Evolutionary conservation across 1,140 invertebrate genomes (phyloP).

Genomic region (Lerema accius): DNA sequence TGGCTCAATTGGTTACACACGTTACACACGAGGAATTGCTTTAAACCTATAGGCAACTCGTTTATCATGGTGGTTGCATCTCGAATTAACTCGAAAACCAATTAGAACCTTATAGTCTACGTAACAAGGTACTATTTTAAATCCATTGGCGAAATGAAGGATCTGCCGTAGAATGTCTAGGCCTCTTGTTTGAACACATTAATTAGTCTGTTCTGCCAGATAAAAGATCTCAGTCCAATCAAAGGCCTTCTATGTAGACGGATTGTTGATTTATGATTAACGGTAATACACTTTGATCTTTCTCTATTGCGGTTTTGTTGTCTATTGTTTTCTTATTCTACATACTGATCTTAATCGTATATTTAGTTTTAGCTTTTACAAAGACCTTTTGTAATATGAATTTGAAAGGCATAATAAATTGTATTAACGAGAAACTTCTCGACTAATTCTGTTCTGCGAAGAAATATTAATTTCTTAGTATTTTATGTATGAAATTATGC

Average conservation of each 20-base stretch:
- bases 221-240: slow-evolving; percentile 33
- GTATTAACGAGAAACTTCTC: too few species aligned
- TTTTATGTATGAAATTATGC: too few species aligned
- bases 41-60: slow-evolving; percentile 1
- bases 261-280: slow-evolving; percentile 34
- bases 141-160: slow-evolving; percentile 2
- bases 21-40: slow-evolving; percentile 25
- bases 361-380: too few species aligned
- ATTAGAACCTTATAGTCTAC: slow-evolving; percentile 3
- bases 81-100: background rate
- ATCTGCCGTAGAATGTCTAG: slow-evolving; percentile 23
- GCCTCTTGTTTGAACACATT: slow-evolving; percentile 31
- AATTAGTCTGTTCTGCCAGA: slow-evolving; percentile 33
- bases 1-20: slow-evolving; percentile 9
- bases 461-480: too few species aligned
- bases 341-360: background rate
- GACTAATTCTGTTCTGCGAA: too few species aligned
- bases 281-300: slow-evolving; percentile 28
- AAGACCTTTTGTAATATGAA: too few species aligned
- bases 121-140: background rate
- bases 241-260: slow-evolving; percentile 24
- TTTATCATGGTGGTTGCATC: slow-evolving; percentile 8
- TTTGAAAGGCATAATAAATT: too few species aligned
- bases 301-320: slow-evolving; percentile 28
- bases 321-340: slow-evolving; percentile 9